A percentile compares a stretch with the other conserved stretches of the same genome.
Conservation (phyloP, 2,113 vertebrate species). For the Cygnus buccinator region DNA sequence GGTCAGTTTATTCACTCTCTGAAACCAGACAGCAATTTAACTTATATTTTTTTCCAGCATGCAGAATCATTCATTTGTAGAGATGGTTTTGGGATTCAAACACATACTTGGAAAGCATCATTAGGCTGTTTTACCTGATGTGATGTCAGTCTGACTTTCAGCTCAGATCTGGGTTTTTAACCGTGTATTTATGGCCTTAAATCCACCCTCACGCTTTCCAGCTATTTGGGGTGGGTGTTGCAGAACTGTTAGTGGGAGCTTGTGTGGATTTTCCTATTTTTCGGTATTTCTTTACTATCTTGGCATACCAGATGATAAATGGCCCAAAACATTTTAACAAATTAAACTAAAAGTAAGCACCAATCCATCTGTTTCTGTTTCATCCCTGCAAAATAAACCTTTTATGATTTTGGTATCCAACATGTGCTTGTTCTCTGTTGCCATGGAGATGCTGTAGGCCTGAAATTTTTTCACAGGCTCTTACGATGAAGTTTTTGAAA, state of each 20-base stretch:
- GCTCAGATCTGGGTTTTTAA: neutral
- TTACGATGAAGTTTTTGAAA: constrained; percentile 79
- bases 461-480: constrained; percentile 76
- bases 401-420: constrained; percentile 79
- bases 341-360: constrained; percentile 13
- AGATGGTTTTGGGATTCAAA: neutral
- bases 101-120: neutral
- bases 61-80: neutral
- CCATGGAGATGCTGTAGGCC: constrained; percentile 80
- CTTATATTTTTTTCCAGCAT: neutral
- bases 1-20: constrained; percentile 16
- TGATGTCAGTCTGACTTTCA: neutral
- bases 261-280: neutral
- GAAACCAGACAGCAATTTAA: constrained; percentile 6
- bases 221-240: neutral
- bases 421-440: constrained; percentile 76
- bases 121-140: constrained; percentile 43
- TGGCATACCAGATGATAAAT: neutral
- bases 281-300: neutral
- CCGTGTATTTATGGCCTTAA: neutral
- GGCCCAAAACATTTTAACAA: constrained; percentile 28
- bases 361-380: constrained; percentile 64
- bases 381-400: constrained; percentile 70
- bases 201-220: neutral
- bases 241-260: neutral